phyloP scores from a whole-genome alignment of 2,888 invertebrate genomes.

The Sinopyrophorus schimmeli region DNA sequence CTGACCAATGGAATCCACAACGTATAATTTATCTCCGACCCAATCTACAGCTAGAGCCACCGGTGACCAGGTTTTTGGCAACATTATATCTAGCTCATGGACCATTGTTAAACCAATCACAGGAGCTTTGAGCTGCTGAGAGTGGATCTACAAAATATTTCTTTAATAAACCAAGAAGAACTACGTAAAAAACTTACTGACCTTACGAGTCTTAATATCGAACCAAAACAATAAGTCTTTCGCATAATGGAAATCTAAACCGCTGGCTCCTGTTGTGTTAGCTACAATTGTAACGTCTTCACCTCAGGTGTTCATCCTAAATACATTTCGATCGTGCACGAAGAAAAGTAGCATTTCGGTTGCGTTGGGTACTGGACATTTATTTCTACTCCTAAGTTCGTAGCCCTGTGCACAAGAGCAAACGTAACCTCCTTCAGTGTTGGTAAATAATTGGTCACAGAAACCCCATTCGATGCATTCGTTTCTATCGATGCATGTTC shows the following conservation, averaged over 20 bases:
- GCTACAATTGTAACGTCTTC: slow-evolving; percentile 67
- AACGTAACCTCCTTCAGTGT: slow-evolving; percentile 80
- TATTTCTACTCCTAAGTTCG: slow-evolving; percentile 57
- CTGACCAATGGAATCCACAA: slow-evolving; percentile 89
- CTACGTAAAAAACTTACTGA: too few species aligned
- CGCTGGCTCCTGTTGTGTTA: slow-evolving; percentile 83
- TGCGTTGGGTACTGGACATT: slow-evolving; percentile 66
- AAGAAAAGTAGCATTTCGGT: slow-evolving; percentile 66
- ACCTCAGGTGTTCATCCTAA: slow-evolving; percentile 71
- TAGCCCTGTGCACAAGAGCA: slow-evolving; percentile 79
- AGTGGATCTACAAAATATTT: slow-evolving; percentile 59
- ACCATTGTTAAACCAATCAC: slow-evolving; percentile 55
- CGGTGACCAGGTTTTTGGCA: slow-evolving; percentile 87
- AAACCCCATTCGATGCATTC: slow-evolving; percentile 92
- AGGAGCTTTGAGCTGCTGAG: slow-evolving; percentile 59
- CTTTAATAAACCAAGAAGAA: too few species aligned
- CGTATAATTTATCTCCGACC: slow-evolving; percentile 95
- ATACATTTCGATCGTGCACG: slow-evolving; percentile 72
- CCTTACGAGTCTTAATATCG: slow-evolving; percentile 84
- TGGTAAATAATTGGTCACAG: slow-evolving; percentile 93
- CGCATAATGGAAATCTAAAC: slow-evolving; percentile 81
- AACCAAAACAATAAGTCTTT: slow-evolving; percentile 85
- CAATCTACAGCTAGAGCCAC: slow-evolving; percentile 94
- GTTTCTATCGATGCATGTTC: slow-evolving; percentile 88
- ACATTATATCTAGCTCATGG: slow-evolving; percentile 67